A percentile compares a stretch with the other conserved stretches of the same genome.
Evolutionary conservation across 2,888 invertebrate genomes (phyloP).

Genomic region (Lacanobia oleracea): DNA sequence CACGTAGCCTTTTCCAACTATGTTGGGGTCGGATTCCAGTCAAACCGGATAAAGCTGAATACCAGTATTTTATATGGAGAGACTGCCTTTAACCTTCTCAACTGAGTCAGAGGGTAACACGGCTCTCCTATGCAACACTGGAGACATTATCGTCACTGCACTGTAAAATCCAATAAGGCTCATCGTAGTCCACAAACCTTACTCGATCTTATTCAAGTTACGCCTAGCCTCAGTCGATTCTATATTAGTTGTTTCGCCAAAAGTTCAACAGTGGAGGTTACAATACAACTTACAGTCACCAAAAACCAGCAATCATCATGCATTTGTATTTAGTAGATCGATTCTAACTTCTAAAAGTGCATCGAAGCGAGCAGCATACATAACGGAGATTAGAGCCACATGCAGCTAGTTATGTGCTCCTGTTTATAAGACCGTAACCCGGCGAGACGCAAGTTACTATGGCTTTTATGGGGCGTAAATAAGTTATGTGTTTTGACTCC

Average conservation of each 20-base stretch:
- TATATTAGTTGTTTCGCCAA: background rate
- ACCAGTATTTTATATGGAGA: no score
- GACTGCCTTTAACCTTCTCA: no score
- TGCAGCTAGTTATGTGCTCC: conserved; percentile 39
- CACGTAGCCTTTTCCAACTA: no score
- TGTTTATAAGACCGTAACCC: conserved; percentile 55
- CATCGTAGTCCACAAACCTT: background rate
- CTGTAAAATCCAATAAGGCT: background rate
- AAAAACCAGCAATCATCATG: background rate
- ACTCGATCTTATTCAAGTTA: no score
- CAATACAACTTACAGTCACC: background rate
- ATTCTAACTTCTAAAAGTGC: conserved; percentile 40
- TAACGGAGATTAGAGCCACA: conserved; percentile 52
- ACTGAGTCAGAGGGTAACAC: no score
- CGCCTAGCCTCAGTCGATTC: no score
- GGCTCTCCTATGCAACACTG: no score
- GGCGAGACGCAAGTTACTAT: conserved; percentile 27
- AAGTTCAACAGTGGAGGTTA: background rate
- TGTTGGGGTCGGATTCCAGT: background rate
- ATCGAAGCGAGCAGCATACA: conserved; percentile 30
- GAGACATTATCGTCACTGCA: background rate
- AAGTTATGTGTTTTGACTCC: conserved; percentile 45
- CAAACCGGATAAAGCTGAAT: no score
- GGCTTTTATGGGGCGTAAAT: conserved; percentile 53
- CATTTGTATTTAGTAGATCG: conserved; percentile 12